Base-by-base conservation (phyloP, 1,140 invertebrate species). In the Euwallacea fornicatus region DNA sequence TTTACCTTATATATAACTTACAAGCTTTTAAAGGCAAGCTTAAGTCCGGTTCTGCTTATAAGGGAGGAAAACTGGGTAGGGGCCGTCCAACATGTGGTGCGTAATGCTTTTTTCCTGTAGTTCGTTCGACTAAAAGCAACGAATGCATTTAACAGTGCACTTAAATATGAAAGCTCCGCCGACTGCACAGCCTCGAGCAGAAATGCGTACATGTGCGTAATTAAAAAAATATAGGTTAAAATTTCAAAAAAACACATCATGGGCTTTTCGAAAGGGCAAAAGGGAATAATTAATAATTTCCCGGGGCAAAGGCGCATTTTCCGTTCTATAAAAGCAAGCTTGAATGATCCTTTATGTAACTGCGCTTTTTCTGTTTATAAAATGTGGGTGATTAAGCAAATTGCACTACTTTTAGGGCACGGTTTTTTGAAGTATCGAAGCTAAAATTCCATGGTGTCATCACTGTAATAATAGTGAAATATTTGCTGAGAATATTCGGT, bases 71-170 rank as follows among this genome's bases (percentile, higher is more conserved):
- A 21, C n/a, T 11, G 41, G 69, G 69, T 42, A 55, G 61, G 61
- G 21, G 21, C 21, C 21, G 21, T 33, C 21, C 61, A 71, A 58
- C 61, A 59, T 65, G 62, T 56, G 42, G 69, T 71, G 69, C 69
- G 69, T 71, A 71, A 71, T 71, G 69, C 69, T 65, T 71, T 71
- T 71, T 71, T 71, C 69, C 69, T 71, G 69, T 71, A 71, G 61
- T 55, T 58, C 55, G 62, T 47, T 47, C 50, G n/a, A 43, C 58
- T 71, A 56, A 70, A 70, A 64, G 61, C 61, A 65, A 64, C 62
- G 59, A 59, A 58, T 59, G 62, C 62, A 71, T 65, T 66, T 71
- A 9, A 71, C 53, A 71, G 69, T 59, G 62, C 59, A 69, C 67
- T 69, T 69, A 61, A 62, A 69, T 44, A 71, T 58, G 65, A 43